phyloP scores from a whole-genome alignment of 1,140 invertebrate genomes.

The Aporrectodea caliginosa region DNA sequence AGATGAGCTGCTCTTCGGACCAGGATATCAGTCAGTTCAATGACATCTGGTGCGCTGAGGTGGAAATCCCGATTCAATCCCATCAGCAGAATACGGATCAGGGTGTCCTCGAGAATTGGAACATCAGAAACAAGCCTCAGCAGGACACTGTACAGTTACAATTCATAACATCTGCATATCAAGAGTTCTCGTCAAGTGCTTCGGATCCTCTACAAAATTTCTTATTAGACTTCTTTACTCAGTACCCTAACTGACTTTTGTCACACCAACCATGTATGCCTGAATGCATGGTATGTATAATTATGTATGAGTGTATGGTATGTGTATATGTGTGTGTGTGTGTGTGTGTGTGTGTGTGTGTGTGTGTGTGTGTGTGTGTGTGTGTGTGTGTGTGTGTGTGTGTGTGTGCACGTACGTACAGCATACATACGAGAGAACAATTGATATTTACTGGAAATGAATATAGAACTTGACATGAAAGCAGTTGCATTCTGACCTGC shows the following conservation, averaged over 20 bases:
- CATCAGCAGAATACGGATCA: constrained; percentile 75
- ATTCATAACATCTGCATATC: too few species aligned
- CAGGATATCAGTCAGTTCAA: constrained; percentile 80
- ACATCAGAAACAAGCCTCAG: constrained; percentile 80
- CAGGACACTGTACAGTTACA: constrained; percentile 60
- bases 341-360: not conserved
- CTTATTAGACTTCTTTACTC: too few species aligned
- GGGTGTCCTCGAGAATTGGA: constrained; percentile 75
- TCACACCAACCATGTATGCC: too few species aligned
- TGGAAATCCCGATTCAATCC: constrained; percentile 81
- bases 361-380: not conserved
- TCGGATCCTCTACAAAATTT: too few species aligned
- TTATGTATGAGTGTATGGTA: too few species aligned
- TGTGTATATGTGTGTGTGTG: constrained; percentile 18
- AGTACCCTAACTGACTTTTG: too few species aligned
- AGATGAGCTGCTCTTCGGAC: constrained; percentile 76
- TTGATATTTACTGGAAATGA: too few species aligned
- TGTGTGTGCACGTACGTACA: not conserved
- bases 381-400: constrained; percentile 15
- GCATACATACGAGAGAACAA: too few species aligned
- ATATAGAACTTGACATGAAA: too few species aligned
- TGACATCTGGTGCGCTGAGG: constrained; percentile 70
- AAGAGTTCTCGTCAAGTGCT: too few species aligned
- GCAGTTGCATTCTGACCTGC: constrained; percentile 58
- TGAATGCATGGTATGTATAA: too few species aligned